Evolutionary conservation across 2,888 invertebrate genomes (phyloP).

Genomic region (Neocrepidodera transversa): DNA sequence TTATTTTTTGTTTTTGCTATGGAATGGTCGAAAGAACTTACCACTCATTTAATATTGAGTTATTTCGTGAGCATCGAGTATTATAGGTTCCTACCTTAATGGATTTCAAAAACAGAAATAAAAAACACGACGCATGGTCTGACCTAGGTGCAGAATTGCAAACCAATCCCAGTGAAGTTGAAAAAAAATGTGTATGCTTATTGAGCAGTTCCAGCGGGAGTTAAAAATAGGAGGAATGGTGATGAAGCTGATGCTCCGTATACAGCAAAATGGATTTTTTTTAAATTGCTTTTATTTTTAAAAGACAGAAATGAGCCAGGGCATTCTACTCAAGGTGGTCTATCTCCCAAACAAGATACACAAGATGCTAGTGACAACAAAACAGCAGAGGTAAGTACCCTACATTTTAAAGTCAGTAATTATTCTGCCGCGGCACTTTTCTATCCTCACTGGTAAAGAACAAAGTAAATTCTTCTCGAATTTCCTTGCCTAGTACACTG

Average conservation of each 20-base stretch:
- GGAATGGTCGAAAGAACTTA: no score
- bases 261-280: constrained; percentile 13
- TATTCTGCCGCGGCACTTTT: no score
- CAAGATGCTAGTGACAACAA: constrained; percentile 13
- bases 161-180: background rate
- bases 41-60: no score
- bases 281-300: constrained; percentile 19
- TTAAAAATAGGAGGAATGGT: constrained; percentile 20
- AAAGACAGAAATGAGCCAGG: constrained; percentile 6
- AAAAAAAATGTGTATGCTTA: background rate
- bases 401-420: no score
- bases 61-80: no score
- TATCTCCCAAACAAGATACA: constrained; percentile 16
- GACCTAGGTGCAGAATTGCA: background rate
- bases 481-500: no score
- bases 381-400: constrained; percentile 19
- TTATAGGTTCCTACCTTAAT: no score
- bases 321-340: constrained; percentile 8
- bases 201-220: constrained; percentile 12
- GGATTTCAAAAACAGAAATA: no score
- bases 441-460: no score
- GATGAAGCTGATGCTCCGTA: constrained; percentile 20
- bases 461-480: no score
- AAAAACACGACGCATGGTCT: no score
- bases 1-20: no score